Percentiles rank a stretch among this genome's conserved stretches.
Evolutionary conservation across 2,888 invertebrate species (phyloP).

Genomic region (Calliscelio sp.): DNA sequence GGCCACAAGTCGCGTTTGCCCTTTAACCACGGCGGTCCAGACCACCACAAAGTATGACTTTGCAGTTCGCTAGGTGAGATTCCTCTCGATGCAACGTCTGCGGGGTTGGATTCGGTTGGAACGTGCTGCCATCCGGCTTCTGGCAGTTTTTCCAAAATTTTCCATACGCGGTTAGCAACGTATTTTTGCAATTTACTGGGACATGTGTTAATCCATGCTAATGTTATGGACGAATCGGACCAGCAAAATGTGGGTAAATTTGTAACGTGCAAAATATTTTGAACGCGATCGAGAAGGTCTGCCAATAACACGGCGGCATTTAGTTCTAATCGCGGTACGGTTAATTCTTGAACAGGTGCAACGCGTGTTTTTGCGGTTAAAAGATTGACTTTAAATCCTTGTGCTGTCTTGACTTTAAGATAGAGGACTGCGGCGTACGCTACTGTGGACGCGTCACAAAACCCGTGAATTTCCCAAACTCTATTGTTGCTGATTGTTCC

Average conservation of each 20-base stretch:
- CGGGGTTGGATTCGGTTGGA: background rate
- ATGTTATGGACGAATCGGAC: conserved; percentile 7
- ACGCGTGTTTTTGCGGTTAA: conserved; percentile 56
- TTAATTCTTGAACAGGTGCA: conserved; percentile 55
- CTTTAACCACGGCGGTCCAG: background rate
- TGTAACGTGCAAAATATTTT: background rate
- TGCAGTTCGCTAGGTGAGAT: background rate
- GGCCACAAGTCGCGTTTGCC: background rate
- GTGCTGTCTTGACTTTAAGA: background rate
- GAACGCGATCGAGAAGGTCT: background rate
- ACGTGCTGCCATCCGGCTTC: background rate
- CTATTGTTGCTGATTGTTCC: background rate
- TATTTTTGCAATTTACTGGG: conserved; percentile 8
- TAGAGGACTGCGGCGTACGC: conserved; percentile 19
- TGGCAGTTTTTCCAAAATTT: conserved; percentile 4
- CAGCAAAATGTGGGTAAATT: background rate
- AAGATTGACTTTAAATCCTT: background rate
- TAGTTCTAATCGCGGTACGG: conserved; percentile 59
- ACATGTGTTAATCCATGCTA: conserved; percentile 7
- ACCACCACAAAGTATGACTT: background rate
- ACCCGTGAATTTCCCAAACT: background rate
- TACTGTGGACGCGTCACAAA: background rate
- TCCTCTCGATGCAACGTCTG: background rate
- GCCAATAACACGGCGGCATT: conserved; percentile 42
- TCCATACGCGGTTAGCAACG: conserved; percentile 10